Evolutionary conservation across 2,113 vertebrate species (phyloP), one percentile per base, ranked within the genome.

Genomic region (Cynoglossus semilaevis): DNA sequence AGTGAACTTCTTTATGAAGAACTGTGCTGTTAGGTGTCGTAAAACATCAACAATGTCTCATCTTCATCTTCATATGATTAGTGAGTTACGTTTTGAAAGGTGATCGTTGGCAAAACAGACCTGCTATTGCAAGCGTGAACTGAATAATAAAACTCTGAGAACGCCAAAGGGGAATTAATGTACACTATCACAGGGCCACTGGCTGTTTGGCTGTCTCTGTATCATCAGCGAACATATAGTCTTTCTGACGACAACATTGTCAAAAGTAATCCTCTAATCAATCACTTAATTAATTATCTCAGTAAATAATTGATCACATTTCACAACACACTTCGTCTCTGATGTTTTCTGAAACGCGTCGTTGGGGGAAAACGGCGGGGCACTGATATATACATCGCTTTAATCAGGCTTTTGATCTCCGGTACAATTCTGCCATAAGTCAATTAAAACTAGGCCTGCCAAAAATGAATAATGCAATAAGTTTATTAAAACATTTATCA

Each of bases 401-500:
- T 89, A 89, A 91, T 91, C 87, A 81, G 56, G 65, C 82, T 85
- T 90, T 90, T 90, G 87, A 91, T 91, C 87, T 85, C 77, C 82
- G 69, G 76, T 79, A 88, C 86, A 87, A 88, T 89, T 87, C 82
- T 49, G 75, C 81, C 67, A 88, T 89, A 88, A 90, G 84, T 91
- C 90, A 90, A 90, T 92, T 90, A 92, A 90, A 91, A 88, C 83
- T 85, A 84, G 88, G 87, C 74, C 88, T 87, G 81, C 85, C 63
- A 76, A 85, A 75, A 75, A 90, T 91, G 77, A 91, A 91, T 91
- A 87, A 91, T 90, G 89, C 87, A 91, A 77, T 71, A 77, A 80
- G 75, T 90, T 90, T 89, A 91, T 89, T 91, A 90, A 90, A 91
- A 91, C 89, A 91, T 91, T 91, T 91, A 91, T 91, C 87, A 90